Evolutionary conservation across 37 sponge, comb jelly and placozoan species (phyloP), one percentile per base, ranked within the genome.

Genomic region (Beroe ovata): DNA sequence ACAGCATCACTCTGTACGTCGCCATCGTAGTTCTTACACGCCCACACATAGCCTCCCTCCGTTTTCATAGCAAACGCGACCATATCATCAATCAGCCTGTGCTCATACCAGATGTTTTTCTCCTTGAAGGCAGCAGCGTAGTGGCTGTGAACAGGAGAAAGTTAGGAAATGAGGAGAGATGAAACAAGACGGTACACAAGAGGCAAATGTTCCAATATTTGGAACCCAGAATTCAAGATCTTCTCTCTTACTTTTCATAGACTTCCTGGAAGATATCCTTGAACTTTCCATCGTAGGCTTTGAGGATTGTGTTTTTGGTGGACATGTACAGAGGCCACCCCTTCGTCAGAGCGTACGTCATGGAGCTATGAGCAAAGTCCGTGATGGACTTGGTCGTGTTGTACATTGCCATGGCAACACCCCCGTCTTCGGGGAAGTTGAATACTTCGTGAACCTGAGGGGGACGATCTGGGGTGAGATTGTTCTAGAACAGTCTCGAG

Each of bases 21-120:
- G 58, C 97, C 97, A 71, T 96, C 97, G 33, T 96, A 96, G 93
- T 96, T 96, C 92, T 96, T 96, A 71, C 97, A 96, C 37, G 97
- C 95, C 97, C 97, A 96, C 64, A 96, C 94, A 90, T 94, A 96
- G 23, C 95, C 97, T 18, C 97, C 97, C 69, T 93, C 94, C 37
- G 93, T 93, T 91, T 96, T 96, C 61, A 96, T 64, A 25, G 95
- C 93, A 41, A 94, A 94, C 0, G 97, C 97, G 22, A 96, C 97
- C 97, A 96, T 96, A 90, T 96, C 97, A 60, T 96, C 97, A 59
- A 96, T 96, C 42, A 96, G 92, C 2, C 97, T 88, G 66, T 96
- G 97, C 84, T 96, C 97, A 34, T 96, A 96, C 97, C 97, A 96
- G 61, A 96, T 93, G 0, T 89, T 89, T 64, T 92, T 93, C 0